Percentiles rank a stretch among this genome's conserved stretches.
Evolutionary conservation across 2,888 invertebrate genomes (phyloP).

Genomic region (Augiades crinisus): DNA sequence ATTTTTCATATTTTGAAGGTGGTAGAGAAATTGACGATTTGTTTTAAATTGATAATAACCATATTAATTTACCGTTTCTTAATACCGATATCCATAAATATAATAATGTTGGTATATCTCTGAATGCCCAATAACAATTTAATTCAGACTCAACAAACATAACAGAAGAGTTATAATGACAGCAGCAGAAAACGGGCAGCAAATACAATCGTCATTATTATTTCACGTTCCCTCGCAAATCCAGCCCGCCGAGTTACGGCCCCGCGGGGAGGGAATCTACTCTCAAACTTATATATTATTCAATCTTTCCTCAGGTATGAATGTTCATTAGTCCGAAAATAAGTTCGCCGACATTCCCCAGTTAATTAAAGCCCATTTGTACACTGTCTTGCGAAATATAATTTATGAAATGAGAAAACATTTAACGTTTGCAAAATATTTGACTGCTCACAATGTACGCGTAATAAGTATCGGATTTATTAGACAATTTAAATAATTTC

Average conservation of each 20-base stretch:
- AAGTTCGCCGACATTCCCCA: constrained; percentile 71
- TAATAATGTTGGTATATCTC: no score
- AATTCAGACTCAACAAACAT: no score
- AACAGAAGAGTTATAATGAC: constrained; percentile 26
- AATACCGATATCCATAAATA: background rate
- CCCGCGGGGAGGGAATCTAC: constrained; percentile 58
- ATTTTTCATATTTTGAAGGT: no score
- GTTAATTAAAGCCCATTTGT: constrained; percentile 79
- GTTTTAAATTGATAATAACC: no score
- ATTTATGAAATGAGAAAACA: constrained; percentile 68
- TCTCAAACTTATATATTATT: constrained; percentile 69
- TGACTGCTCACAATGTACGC: constrained; percentile 43
- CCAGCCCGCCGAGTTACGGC: constrained; percentile 61
- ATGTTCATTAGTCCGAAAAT: constrained; percentile 70
- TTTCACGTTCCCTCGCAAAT: constrained; percentile 46
- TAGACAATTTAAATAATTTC: constrained; percentile 19
- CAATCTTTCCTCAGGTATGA: constrained; percentile 71
- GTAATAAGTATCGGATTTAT: constrained; percentile 20
- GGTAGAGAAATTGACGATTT: no score
- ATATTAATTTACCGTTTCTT: no score
- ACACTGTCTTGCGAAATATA: constrained; percentile 72
- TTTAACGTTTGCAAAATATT: constrained; percentile 55
- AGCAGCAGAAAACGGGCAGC: constrained; percentile 29
- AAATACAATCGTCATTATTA: constrained; percentile 49
- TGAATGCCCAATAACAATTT: constrained; percentile 6